phyloP scores from a whole-genome alignment of 2,797 vertebrate genomes.

The Glossophaga mutica region DNA sequence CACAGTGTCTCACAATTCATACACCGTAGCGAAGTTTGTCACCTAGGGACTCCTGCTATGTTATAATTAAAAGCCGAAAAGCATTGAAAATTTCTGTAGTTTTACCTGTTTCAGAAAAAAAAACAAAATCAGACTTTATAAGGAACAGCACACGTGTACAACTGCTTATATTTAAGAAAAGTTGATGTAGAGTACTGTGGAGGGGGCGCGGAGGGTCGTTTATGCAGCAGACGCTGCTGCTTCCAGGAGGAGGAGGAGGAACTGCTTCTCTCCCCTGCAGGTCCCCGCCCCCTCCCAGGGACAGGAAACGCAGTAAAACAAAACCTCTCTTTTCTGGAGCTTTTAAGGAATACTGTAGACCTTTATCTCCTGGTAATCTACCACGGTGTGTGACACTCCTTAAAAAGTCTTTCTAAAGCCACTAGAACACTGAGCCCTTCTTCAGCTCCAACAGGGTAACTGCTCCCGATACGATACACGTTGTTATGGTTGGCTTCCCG shows the following conservation, averaged over 20 bases:
- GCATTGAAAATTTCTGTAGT: background rate
- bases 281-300: background rate
- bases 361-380: background rate
- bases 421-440: background rate
- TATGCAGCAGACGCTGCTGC: background rate
- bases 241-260: no score
- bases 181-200: background rate
- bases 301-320: background rate
- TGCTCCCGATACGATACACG: rapidly evolving
- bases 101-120: slow-evolving; percentile 27
- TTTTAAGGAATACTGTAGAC: slow-evolving; percentile 13
- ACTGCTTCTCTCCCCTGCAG: background rate
- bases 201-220: background rate
- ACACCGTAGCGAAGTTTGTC: slow-evolving; percentile 56
- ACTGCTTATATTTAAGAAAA: background rate
- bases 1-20: slow-evolving; percentile 68
- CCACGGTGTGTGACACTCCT: background rate
- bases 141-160: background rate
- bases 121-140: background rate
- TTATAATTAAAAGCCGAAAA: slow-evolving; percentile 66
- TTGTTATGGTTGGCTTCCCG: rapidly evolving
- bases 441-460: background rate
- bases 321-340: background rate
- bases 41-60: slow-evolving; percentile 64
- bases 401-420: background rate